Percentiles rank a stretch among this genome's conserved stretches.
Conservation (phyloP, 2,797 vertebrate genomes). For the Anableps anableps region DNA sequence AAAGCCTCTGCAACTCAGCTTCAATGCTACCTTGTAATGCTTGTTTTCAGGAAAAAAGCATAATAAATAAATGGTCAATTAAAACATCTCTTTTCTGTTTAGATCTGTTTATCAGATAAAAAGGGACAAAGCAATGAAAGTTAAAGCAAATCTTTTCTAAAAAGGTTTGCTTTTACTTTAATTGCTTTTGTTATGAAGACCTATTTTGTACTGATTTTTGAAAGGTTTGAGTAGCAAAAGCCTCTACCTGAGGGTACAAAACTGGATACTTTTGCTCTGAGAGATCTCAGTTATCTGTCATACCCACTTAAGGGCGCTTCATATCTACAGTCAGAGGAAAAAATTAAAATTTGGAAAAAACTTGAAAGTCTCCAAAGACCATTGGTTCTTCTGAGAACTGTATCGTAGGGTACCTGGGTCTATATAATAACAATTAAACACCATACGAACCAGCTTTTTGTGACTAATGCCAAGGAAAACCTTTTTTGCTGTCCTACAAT, state of each 20-base stretch:
- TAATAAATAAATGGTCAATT: neutral
- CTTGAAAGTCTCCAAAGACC: neutral
- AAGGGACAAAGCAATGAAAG: neutral
- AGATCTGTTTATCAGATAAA: neutral
- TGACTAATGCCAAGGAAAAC: neutral
- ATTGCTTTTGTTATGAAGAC: neutral
- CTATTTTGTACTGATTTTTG: neutral
- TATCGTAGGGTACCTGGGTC: neutral
- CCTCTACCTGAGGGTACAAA: neutral
- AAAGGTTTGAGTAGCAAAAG: neutral
- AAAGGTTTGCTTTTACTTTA: neutral
- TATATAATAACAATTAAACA: too few species aligned
- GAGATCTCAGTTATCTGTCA: neutral
- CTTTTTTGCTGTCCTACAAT: neutral
- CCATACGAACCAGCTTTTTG: neutral
- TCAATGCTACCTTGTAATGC: neutral
- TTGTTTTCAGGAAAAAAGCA: neutral
- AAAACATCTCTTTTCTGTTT: neutral
- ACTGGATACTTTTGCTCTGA: neutral
- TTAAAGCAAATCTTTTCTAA: neutral
- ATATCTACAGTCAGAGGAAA: neutral
- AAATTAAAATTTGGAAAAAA: neutral
- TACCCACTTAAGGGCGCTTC: neutral
- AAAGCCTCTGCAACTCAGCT: neutral
- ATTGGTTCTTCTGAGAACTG: neutral